Base-by-base conservation (phyloP, 2,113 vertebrate species). In the Candoia aspera region DNA sequence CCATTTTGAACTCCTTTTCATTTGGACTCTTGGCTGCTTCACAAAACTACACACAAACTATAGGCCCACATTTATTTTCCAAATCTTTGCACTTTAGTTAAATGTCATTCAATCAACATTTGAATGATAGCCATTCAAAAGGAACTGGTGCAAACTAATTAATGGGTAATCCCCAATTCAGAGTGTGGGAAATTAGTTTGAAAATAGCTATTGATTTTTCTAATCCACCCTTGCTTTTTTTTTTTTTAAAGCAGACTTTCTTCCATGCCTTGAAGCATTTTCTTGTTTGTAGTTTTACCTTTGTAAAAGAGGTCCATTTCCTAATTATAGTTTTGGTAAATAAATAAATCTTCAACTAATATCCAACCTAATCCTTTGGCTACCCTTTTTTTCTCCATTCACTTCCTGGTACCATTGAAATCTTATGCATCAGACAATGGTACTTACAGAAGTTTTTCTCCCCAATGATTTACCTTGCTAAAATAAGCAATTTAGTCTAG, bases 251-350 rank as follows among this genome's bases (percentile, higher is more conserved):
- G 2, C 46, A 94, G 60, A 29, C 95, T 26, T 90, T 95, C 90
- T 90, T 94, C 24, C 1, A 53, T 91, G 89, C 84, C 92, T 53
- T 85, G 87, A 90, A 95, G 92, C 92, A 55, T 59, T 95, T 94
- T 94, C 73, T n/a, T 91, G 89, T 91, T 93, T 62, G 89, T 94
- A 90, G 93, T 88, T 93, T 95, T 89, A 88, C 92, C 91, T 95
- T 95, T 95, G 92, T 96, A 92, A 88, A 87, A 93, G n/a, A 93
- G 93, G 93, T 93, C 92, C 95, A 94, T 94, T 93, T 84, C 53
- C 6, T 95, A 93, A 95, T 95, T 94, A 94, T 37, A 24, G 54
- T 94, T 95, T 46, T n/a, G 90, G 89, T 93, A 84, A 95, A 91
- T 59, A 88, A 88, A 26, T 88, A 88, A 87, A 87, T 37, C n/a